Conservation (phyloP, 2,113 vertebrate species). For the Dasyornis broadbenti region DNA sequence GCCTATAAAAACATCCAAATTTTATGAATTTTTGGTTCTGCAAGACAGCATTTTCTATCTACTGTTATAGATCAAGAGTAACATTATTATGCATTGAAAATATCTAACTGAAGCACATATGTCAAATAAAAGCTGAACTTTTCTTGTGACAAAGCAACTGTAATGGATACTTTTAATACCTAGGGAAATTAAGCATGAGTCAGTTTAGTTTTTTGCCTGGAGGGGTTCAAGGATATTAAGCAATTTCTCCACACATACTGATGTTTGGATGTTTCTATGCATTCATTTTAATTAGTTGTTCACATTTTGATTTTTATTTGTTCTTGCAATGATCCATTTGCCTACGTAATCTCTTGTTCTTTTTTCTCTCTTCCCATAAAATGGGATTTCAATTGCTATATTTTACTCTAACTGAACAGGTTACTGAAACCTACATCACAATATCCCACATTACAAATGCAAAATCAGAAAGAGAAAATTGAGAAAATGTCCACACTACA, state of each 20-base stretch:
- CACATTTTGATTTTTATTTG: not conserved
- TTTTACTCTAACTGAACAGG: not conserved
- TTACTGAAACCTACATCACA: not conserved
- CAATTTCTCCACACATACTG: not conserved
- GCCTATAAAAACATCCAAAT: not conserved
- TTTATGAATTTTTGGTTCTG: not conserved
- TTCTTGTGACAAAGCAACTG: not conserved
- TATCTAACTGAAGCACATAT: not conserved
- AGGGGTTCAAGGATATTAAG: not conserved
- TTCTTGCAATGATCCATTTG: not conserved
- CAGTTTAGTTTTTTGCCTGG: not conserved
- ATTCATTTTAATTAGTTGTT: not conserved
- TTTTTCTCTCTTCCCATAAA: not conserved
- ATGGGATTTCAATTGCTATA: not conserved
- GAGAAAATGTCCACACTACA: not conserved
- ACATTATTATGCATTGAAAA: not conserved
- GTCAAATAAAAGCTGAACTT: not conserved
- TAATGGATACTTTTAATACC: not conserved
- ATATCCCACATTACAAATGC: not conserved
- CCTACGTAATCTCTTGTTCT: not conserved
- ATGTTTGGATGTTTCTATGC: not conserved
- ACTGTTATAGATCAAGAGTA: not conserved
- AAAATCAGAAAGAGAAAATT: not conserved
- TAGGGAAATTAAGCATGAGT: not conserved
- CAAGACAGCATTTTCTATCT: not conserved